Percentiles rank a stretch among this genome's conserved stretches.
These are phyloP conservation scores for Hydractinia symbiolongicarpus DNA, from an alignment of 30 jellyfish, hydroid and myxozoan genomes.

Conservation along the genomic window DNA sequence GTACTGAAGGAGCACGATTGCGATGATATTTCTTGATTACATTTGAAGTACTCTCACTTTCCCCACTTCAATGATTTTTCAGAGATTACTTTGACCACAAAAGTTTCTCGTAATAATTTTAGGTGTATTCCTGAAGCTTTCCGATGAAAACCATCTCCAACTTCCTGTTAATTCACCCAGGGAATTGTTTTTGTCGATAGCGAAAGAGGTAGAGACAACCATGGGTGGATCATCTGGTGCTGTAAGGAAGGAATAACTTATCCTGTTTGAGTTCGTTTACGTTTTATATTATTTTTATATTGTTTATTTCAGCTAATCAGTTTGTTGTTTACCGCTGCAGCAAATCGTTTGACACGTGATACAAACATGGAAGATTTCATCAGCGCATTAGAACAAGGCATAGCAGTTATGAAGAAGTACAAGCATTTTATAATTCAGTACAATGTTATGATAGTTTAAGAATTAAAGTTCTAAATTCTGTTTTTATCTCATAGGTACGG, in stretches of 20 bases:
- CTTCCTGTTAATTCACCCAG: slow-evolving; percentile 24
- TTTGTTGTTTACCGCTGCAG: slow-evolving; percentile 41
- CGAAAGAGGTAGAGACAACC: slow-evolving; percentile 47
- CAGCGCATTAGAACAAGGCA: slow-evolving; percentile 37
- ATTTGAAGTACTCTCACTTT: no score
- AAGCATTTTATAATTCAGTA: slow-evolving; percentile 31
- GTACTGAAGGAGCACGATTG: no score
- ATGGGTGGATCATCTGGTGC: slow-evolving; percentile 99
- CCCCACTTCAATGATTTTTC: no score
- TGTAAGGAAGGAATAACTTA: slow-evolving; percentile 22
- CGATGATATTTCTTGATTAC: no score
- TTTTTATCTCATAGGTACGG: slow-evolving; percentile 52
- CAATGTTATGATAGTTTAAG: slow-evolving; percentile 34
- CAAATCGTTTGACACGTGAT: slow-evolving; percentile 22
- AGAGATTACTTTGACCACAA: no score
- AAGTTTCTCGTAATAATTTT: not conserved
- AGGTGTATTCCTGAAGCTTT: slow-evolving; percentile 5
- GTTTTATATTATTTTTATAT: not conserved
- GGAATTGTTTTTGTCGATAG: slow-evolving; percentile 23
- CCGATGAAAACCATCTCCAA: not conserved
- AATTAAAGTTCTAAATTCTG: not conserved
- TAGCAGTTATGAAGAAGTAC: slow-evolving; percentile 35
- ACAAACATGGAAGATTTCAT: slow-evolving; percentile 5
- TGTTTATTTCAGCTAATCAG: slow-evolving; percentile 35
- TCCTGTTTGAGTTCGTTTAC: not conserved